A percentile compares a stretch with the other conserved stretches of the same genome.
Conservation (phyloP, 2,113 vertebrate genomes). For the Microcebus griseorufus region DNA sequence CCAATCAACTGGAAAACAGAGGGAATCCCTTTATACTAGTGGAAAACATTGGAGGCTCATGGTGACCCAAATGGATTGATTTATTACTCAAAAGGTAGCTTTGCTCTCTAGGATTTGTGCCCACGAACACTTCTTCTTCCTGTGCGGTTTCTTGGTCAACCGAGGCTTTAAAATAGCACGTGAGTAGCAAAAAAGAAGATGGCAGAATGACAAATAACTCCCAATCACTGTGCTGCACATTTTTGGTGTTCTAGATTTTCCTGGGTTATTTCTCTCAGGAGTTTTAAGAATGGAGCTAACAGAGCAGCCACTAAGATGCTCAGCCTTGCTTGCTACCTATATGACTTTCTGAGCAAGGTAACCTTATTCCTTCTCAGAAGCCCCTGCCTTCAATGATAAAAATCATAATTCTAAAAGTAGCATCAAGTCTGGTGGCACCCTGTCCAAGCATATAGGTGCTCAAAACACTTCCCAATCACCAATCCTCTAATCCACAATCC, state of each 20-base stretch:
- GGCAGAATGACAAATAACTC: neutral
- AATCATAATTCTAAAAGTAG: slow-evolving; percentile 29
- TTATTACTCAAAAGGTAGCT: neutral
- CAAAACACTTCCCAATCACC: slow-evolving; percentile 1
- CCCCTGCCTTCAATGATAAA: neutral
- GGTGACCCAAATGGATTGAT: neutral
- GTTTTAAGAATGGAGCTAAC: neutral
- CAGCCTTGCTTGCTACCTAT: neutral
- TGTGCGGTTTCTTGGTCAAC: slow-evolving; percentile 3
- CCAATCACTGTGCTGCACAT: neutral
- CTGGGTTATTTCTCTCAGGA: neutral
- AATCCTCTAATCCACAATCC: neutral
- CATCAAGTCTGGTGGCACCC: neutral
- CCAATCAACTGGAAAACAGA: neutral
- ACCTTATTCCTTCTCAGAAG: neutral
- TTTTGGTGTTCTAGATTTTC: neutral
- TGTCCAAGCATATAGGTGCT: neutral
- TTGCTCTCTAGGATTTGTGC: neutral
- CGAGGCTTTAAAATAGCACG: neutral
- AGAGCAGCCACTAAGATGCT: neutral
- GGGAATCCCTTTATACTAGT: neutral
- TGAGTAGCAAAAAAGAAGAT: neutral
- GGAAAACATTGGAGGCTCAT: neutral
- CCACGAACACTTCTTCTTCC: neutral
- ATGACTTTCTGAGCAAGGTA: neutral